Evolutionary conservation across 1,140 invertebrate species (phyloP).

Genomic region (Arion vulgaris): DNA sequence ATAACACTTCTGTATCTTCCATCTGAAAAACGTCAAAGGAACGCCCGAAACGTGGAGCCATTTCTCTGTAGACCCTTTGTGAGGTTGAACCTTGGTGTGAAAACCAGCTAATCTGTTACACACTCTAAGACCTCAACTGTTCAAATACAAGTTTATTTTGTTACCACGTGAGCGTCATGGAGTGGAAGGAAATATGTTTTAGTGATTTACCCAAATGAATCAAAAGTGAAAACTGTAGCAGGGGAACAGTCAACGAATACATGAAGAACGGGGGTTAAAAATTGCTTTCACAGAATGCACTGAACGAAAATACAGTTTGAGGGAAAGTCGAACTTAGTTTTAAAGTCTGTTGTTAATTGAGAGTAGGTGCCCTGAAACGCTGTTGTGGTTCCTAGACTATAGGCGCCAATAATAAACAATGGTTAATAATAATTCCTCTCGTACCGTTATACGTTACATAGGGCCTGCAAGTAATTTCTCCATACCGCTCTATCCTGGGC

Average conservation of each 20-base stretch:
- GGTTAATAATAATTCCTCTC: no score
- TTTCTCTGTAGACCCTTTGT: not conserved
- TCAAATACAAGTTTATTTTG: conserved; percentile 4
- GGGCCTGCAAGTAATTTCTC: no score
- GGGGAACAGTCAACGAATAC: not conserved
- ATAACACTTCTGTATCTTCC: not conserved
- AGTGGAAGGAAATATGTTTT: not conserved
- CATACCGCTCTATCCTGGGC: no score
- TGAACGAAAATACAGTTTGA: no score
- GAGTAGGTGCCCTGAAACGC: no score
- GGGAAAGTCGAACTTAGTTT: no score
- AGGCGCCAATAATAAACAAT: no score
- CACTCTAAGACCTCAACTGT: not conserved
- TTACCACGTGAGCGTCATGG: not conserved
- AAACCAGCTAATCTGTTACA: not conserved
- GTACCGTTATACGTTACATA: no score
- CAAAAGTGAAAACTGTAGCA: not conserved
- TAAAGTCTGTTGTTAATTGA: no score
- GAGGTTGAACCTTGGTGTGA: not conserved
- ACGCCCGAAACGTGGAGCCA: not conserved
- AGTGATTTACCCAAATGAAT: not conserved
- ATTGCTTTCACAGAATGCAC: not conserved
- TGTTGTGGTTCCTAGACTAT: no score
- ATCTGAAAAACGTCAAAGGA: not conserved
- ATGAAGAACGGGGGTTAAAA: not conserved